Base-by-base conservation (phyloP, 1,140 invertebrate genomes). In the Panulirus ornatus region DNA sequence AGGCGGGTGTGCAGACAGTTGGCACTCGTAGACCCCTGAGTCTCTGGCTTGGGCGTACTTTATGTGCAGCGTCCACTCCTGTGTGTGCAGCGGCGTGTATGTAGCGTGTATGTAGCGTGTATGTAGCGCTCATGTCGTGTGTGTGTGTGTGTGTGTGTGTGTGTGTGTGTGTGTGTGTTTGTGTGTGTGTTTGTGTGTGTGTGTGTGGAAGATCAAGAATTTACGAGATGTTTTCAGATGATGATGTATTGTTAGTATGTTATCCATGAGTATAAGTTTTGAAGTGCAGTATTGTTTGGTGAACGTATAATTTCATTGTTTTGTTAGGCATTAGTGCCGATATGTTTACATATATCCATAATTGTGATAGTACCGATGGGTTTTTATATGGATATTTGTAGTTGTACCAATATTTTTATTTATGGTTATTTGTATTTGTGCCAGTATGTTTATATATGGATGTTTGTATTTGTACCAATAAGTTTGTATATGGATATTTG, bases 1-100 rank as follows among this genome's bases (percentile, higher is more conserved):
- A 75, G 96, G 96, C 11, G 96, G 96, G 94, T 97, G 96, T 47
- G 96, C 96, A 42, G 96, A 97, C 92, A 97, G 96, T 94, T 97
- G 96, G 93, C 96, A 97, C 93, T 97, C 96, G 94, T 97, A 97
- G 92, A 95, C 94, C 47, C 96, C 96, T 88, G 96, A 95, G 93
- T 97, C 97, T 44, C 96, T 94, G 93, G 96, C 96, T 88, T 96
- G 96, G 76, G 96, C 96, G 92, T 95, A 96, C 93, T 96, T 95
- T 58, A 97, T 95, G 88, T 96, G 94, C 91, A 97, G 93, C 91
- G 96, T 95, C 96, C 96, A 97, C 93, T 97, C 95, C 95, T 97
- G 94, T 44, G 44, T 44, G 58, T 47, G n/a, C 16, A 30, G 47
- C 11, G 16, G 44, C 19, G 42, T 85, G 63, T 27, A 34, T 66